Base-by-base conservation (phyloP, 1,140 invertebrate species). In the Drosophila funebris region DNA sequence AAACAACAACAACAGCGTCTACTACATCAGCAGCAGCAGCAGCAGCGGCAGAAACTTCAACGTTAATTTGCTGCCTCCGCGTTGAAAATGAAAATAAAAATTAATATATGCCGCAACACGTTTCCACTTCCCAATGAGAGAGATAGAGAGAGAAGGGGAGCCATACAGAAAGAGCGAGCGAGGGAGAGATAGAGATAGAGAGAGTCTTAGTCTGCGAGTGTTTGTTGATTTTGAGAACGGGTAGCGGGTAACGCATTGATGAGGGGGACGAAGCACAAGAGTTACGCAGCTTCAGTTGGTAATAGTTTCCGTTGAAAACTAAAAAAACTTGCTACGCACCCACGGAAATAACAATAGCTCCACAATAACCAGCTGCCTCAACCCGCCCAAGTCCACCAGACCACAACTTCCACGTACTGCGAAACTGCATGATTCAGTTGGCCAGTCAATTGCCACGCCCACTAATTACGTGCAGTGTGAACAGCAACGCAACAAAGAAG, bases 81-180 rank as follows among this genome's bases (percentile, higher is more conserved):
- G 73, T 71, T 71, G 73, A 67, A 84, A 85, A 85, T 71, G 73
- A 67, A 84, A 85, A 85, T 87, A 88, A 87, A 87, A 87, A 87
- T 87, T 87, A 87, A 87, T 87, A 82, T 87, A 87, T 87, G 83
- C 82, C 64, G 82, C 78, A 82, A 69, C 82, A 87, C 82, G 82
- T 68, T 75, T 52, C 78, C 74, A 54, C 82, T 76, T 76, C 76
- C 64, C 72, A 66, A 27, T 29, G 22, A 18, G 24, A 22, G 27
- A 36, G 16, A 36, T 4, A 22, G 5, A 27, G 24, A 18, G 33
- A 13, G 14, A 3, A n/a, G 2, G 24, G 31, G 22, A 7, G 24
- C 8, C 14, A 16, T 33, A 16, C 33, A 37, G 20, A 43, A n/a
- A 18, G 48, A 27, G 27, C 11, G 41, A 24, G n/a, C n/a, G 24